phyloP scores from a whole-genome alignment of 2,888 invertebrate genomes.

The Heteropelma amictum region DNA sequence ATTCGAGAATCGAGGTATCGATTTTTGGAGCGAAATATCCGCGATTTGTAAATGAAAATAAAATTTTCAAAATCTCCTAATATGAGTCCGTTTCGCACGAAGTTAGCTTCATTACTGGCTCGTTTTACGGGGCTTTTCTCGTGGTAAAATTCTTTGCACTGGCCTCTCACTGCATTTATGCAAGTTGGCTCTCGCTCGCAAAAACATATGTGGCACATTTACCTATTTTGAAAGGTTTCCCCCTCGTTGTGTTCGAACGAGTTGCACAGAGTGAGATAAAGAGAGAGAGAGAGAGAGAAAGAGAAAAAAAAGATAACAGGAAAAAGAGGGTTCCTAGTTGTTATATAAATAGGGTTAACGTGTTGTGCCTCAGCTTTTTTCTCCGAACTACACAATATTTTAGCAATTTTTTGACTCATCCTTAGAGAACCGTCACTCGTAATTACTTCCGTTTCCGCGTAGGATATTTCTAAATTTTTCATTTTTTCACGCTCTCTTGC shows the following conservation, averaged over 20 bases:
- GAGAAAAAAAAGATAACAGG: neutral
- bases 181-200: conserved; percentile 2
- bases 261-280: neutral
- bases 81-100: no score
- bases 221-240: conserved; percentile 52
- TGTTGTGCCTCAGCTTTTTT: no score
- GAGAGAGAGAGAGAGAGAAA: neutral
- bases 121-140: no score
- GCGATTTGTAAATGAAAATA: no score
- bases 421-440: neutral
- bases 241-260: neutral
- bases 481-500: neutral
- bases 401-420: neutral
- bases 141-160: no score
- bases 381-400: no score
- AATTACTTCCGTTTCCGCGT: neutral
- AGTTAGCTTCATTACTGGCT: no score
- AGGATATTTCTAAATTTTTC: neutral
- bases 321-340: conserved; percentile 36
- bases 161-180: neutral
- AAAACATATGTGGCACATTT: conserved; percentile 45
- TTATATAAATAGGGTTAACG: conserved; percentile 53
- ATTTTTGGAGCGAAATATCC: no score
- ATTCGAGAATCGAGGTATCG: no score
- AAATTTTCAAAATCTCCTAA: no score